Percentiles rank a stretch among this genome's conserved stretches.
Evolutionary conservation across 2,888 invertebrate genomes (phyloP).

Genomic region (Drosophila lutescens): DNA sequence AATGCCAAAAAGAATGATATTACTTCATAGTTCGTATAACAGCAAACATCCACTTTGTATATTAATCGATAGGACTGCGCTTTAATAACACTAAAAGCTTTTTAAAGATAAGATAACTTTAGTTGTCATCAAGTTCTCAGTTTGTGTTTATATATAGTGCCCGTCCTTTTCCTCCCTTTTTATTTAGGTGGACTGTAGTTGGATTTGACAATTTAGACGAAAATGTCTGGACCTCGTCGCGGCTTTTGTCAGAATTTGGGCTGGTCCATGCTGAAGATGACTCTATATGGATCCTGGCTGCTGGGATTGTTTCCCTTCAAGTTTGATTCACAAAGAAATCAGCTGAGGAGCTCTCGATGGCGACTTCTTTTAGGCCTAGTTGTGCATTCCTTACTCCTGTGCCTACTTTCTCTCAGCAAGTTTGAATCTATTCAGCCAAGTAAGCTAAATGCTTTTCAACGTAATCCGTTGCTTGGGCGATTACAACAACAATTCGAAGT

Average conservation of each 20-base stretch:
- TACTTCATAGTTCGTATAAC: too few species aligned
- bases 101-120: not conserved
- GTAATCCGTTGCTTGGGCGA: slow-evolving; percentile 26
- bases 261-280: slow-evolving; percentile 26
- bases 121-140: not conserved
- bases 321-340: slow-evolving; percentile 3
- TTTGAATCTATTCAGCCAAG: not conserved
- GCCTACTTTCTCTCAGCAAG: not conserved
- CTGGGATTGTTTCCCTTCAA: slow-evolving; percentile 59
- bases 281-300: slow-evolving; percentile 47
- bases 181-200: too few species aligned
- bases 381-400: not conserved
- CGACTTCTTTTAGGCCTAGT: slow-evolving; percentile 38
- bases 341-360: slow-evolving; percentile 24
- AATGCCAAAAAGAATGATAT: too few species aligned
- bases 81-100: too few species aligned
- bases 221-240: slow-evolving; percentile 33
- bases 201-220: not conserved
- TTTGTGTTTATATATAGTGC: not conserved
- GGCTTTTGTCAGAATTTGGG: slow-evolving; percentile 36
- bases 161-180: not conserved
- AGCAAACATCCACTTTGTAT: too few species aligned
- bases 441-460: not conserved
- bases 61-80: too few species aligned
- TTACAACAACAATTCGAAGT: not conserved